These are phyloP conservation scores for Heliconius hewitsoni DNA, from an alignment of 1,140 invertebrate genomes.

Conservation along the genomic window DNA sequence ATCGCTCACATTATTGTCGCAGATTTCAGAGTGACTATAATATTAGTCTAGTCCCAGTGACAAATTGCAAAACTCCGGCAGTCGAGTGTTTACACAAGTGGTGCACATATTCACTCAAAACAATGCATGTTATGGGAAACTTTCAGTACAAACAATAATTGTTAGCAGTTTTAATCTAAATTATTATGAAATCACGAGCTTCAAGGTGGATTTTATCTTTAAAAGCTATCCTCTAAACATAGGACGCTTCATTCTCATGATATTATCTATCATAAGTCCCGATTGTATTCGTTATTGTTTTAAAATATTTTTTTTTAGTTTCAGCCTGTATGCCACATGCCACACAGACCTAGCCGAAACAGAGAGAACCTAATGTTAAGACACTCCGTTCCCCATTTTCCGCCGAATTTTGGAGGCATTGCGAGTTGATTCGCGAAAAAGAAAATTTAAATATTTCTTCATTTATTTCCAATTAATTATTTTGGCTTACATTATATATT, in stretches of 20 bases:
- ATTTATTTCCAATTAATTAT: not conserved
- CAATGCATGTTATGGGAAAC: constrained; percentile 63
- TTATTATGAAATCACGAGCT: constrained; percentile 53
- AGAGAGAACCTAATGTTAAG: no score
- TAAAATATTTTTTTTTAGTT: not conserved
- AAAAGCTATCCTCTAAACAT: constrained; percentile 18
- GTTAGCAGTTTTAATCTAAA: constrained; percentile 53
- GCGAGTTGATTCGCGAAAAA: no score
- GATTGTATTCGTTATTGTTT: not conserved
- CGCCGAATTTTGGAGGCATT: no score
- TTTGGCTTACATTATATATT: not conserved
- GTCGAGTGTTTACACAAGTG: constrained; percentile 59
- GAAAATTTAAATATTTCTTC: no score
- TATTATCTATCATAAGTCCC: not conserved
- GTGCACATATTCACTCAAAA: constrained; percentile 51
- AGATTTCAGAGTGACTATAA: constrained; percentile 15
- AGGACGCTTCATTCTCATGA: not conserved
- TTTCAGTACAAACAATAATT: constrained; percentile 53
- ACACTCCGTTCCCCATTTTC: no score
- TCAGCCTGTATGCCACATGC: no score
- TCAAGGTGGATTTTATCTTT: constrained; percentile 35
- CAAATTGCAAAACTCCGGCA: constrained; percentile 54
- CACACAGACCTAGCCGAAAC: no score
- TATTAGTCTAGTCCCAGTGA: constrained; percentile 39
- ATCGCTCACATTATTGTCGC: constrained; percentile 23